Evolutionary conservation across 2,113 vertebrate species (phyloP), one percentile per base, ranked within the genome.

Genomic region (Coptodon bakossiorum): DNA sequence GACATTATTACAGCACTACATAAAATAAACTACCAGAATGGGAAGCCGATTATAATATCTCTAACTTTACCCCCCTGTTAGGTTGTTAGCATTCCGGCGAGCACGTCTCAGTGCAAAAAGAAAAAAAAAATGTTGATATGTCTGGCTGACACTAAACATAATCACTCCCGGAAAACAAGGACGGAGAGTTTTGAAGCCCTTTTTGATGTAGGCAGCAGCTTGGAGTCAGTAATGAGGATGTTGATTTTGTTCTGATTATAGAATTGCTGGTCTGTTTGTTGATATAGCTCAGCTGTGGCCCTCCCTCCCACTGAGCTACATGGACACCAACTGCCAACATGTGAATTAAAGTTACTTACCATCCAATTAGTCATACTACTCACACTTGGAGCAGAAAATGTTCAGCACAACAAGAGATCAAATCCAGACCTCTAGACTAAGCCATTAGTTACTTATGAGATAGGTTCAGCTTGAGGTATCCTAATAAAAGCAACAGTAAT

Each of bases 171-270:
- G 83, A 88, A 94, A 95, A 91, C 86, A 94, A 91, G 92, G 78
- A 59, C 24, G 78, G 52, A 83, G 85, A 93, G 87, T 92, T 92
- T 90, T 84, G 88, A 91, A 90, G 86, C 83, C 22, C 22, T 84
- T 90, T 92, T 91, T 93, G 90, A 92, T 92, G 91, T 84, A 4
- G 53, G 92, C 92, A 73, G 91, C 90, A 87, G 92, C 93, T 91
- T 17, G 52, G 91, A 94, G 91, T 89, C 88, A 73, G 90, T 95
- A 95, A 95, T 95, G 95, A 95, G 95, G 92, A 94, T 95, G 94
- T 92, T 94, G 94, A 96, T 94, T 95, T 94, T 89, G 89, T 89
- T 94, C 81, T 92, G 93, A 95, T 95, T 93, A 93, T 92, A 85
- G 93, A 92, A 93, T 91, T 90, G 90, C 90, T 88, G 88, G 71